phyloP scores from a whole-genome alignment of 64 coral and sea anemone species.

The Montipora sp. region DNA sequence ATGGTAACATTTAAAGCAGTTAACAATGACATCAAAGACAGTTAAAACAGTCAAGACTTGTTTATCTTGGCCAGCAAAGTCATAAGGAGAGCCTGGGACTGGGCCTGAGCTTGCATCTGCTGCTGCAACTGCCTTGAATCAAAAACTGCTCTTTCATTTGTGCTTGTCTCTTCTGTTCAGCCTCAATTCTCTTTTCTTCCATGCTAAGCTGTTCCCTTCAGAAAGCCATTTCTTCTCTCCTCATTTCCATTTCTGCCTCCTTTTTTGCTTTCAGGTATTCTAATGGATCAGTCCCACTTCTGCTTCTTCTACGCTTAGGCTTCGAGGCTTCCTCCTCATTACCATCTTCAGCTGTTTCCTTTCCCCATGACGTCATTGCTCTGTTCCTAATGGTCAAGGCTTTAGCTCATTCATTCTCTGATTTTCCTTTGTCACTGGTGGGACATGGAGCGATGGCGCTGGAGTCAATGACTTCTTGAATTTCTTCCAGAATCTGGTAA shows the following conservation, averaged over 20 bases:
- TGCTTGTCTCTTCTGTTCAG: background rate
- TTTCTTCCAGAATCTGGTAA: too few relatives aligned
- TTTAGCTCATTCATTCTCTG: too few relatives aligned
- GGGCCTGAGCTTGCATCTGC: slow-evolving; percentile 9
- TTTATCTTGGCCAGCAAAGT: background rate
- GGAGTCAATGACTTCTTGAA: too few relatives aligned
- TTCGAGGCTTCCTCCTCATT: too few relatives aligned
- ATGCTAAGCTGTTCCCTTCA: background rate
- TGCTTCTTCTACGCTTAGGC: too few relatives aligned
- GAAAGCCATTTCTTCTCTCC: slow-evolving; percentile 16
- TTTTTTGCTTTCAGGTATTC: background rate
- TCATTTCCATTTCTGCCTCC: background rate
- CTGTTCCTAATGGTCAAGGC: too few relatives aligned
- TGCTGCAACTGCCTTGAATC: slow-evolving; percentile 5
- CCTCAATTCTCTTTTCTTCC: slow-evolving; percentile 25
- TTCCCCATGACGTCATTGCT: too few relatives aligned
- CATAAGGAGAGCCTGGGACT: background rate
- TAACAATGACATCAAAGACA: background rate
- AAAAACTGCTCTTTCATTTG: slow-evolving; percentile 8
- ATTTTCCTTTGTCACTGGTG: too few relatives aligned
- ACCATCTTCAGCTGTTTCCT: too few relatives aligned
- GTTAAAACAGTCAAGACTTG: background rate
- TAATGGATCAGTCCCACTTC: background rate
- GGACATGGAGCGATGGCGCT: too few relatives aligned
- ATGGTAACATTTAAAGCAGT: background rate